These are phyloP conservation scores for Rhyacophila evoluta DNA, from an alignment of 2,888 invertebrate species.

Conservation along the genomic window DNA sequence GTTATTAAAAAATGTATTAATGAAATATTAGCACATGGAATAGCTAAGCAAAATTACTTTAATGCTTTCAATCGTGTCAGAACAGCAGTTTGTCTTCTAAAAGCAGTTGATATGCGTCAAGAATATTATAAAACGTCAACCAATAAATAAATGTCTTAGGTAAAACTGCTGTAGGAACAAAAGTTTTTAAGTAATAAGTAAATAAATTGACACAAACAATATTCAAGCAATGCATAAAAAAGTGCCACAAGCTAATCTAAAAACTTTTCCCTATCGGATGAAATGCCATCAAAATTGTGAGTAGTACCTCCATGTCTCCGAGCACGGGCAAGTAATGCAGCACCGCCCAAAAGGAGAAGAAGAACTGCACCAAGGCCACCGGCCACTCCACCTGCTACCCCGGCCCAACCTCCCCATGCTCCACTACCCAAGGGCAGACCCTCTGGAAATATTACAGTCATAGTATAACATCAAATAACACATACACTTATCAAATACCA, in stretches of 20 bases:
- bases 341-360: slow-evolving; percentile 59
- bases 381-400: slow-evolving; percentile 62
- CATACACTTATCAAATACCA: no score
- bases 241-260: background rate
- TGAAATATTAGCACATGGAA: no score
- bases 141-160: background rate
- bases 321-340: slow-evolving; percentile 60
- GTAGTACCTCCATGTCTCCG: slow-evolving; percentile 58
- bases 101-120: no score
- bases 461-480: no score
- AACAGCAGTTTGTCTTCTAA: no score
- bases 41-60: no score
- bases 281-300: background rate
- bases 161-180: background rate
- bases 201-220: background rate
- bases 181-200: background rate
- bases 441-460: no score
- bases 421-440: slow-evolving; percentile 38
- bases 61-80: no score
- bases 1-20: no score
- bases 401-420: slow-evolving; percentile 59
- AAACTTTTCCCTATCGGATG: background rate
- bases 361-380: slow-evolving; percentile 62
- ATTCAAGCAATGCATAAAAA: background rate
- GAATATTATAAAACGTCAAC: no score